A percentile compares a stretch with the other conserved stretches of the same genome.
Conservation (phyloP, 2,888 invertebrate species). For the Petrophora chlorosata region DNA sequence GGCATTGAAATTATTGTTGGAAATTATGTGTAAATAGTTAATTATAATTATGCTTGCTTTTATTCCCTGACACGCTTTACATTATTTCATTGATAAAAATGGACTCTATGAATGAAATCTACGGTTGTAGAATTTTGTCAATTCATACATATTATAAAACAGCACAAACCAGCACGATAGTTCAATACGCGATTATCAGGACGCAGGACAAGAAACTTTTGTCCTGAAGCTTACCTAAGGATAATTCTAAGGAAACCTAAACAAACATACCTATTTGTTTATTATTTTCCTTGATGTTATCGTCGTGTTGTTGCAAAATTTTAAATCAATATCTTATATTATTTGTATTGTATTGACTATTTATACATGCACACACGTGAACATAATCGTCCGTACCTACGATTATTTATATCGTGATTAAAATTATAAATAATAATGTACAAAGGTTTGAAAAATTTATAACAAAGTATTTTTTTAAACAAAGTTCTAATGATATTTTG, state of each 20-base stretch:
- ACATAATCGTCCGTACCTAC: not conserved
- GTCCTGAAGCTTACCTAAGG: not conserved
- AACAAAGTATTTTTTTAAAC: too few species aligned
- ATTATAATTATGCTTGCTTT: too few species aligned
- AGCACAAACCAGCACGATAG: not conserved
- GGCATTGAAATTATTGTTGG: not conserved
- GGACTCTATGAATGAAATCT: too few species aligned
- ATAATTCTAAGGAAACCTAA: conserved; percentile 8
- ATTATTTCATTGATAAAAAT: too few species aligned
- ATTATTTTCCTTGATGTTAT: conserved; percentile 12
- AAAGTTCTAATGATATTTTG: too few species aligned
- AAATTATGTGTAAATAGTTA: too few species aligned
- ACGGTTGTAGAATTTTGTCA: too few species aligned
- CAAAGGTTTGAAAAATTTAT: too few species aligned
- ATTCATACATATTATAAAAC: too few species aligned
- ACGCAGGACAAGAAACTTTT: conserved; percentile 13
- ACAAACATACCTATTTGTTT: not conserved
- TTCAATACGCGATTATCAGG: not conserved
- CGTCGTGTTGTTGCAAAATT: not conserved
- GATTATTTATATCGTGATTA: too few species aligned
- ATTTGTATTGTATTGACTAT: not conserved
- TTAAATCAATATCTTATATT: conserved; percentile 5
- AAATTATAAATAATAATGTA: too few species aligned
- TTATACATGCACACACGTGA: not conserved
- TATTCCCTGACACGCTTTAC: too few species aligned